Percentiles rank a stretch among this genome's conserved stretches.
phyloP scores from a whole-genome alignment of 1,140 invertebrate genomes.

The Conopomorpha cramerella region DNA sequence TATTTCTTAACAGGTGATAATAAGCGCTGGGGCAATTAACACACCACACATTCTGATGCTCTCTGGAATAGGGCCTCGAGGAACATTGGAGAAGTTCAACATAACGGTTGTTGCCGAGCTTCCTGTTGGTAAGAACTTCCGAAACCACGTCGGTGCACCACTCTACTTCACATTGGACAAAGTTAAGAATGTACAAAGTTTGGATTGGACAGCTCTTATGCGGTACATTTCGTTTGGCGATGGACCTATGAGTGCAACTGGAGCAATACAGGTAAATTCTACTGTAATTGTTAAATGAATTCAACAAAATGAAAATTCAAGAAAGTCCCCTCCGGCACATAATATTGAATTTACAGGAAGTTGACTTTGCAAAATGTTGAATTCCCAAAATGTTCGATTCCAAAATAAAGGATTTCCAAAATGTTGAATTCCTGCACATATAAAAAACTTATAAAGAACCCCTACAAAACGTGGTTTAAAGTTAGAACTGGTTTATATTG shows the following conservation, averaged over 20 bases:
- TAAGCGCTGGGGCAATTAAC: slow-evolving; percentile 67
- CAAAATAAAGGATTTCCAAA: no score
- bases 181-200: slow-evolving; percentile 50
- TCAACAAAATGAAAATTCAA: no score
- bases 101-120: slow-evolving; percentile 67
- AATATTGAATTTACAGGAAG: no score
- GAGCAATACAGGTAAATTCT: slow-evolving; percentile 52
- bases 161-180: slow-evolving; percentile 44
- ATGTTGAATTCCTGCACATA: no score
- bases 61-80: slow-evolving; percentile 69
- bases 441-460: no score
- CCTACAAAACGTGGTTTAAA: no score
- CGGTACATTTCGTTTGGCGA: slow-evolving; percentile 62
- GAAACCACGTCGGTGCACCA: slow-evolving; percentile 70
- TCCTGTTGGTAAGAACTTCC: slow-evolving; percentile 72
- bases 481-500: no score
- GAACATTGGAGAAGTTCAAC: slow-evolving; percentile 59
- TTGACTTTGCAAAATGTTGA: no score
- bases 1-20: slow-evolving; percentile 60
- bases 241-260: slow-evolving; percentile 65
- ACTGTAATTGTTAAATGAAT: no score
- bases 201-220: slow-evolving; percentile 61
- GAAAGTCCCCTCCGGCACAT: no score
- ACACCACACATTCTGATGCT: slow-evolving; percentile 68
- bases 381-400: no score